These are phyloP conservation scores for Perodicticus potto DNA, from an alignment of 2,797 vertebrate species.

Conservation along the genomic window DNA sequence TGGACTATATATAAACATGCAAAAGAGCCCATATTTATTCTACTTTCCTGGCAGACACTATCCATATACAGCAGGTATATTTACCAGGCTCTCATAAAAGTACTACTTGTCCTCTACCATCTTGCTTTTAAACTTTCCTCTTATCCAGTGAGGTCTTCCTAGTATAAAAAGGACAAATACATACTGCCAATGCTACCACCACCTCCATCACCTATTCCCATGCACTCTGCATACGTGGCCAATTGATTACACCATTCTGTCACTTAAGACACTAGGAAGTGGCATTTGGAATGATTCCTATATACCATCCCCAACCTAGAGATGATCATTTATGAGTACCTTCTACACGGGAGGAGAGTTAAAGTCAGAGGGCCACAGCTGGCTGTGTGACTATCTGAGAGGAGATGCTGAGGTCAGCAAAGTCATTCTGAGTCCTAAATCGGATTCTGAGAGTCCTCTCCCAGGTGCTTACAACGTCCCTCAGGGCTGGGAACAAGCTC, in stretches of 20 bases:
- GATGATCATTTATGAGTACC: background rate
- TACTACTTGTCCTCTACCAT: background rate
- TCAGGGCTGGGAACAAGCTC: conserved; percentile 86
- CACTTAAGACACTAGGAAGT: background rate
- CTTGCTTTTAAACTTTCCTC: background rate
- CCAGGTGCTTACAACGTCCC: conserved; percentile 89
- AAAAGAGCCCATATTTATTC: background rate
- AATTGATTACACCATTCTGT: background rate
- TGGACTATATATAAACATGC: background rate
- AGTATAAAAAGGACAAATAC: background rate
- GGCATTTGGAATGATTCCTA: background rate
- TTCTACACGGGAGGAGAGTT: background rate
- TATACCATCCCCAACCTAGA: background rate
- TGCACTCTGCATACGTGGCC: background rate
- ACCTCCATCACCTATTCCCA: background rate
- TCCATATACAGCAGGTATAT: background rate
- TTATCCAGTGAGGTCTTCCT: background rate
- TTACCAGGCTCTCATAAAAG: background rate
- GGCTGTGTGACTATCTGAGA: conserved; percentile 91
- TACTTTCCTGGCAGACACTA: background rate
- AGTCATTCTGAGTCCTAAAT: conserved; percentile 90
- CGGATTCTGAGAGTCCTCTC: conserved; percentile 85
- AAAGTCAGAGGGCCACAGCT: conserved; percentile 89
- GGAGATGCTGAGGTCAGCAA: conserved; percentile 90
- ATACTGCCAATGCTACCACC: background rate